These are phyloP conservation scores for Indicator indicator DNA, from an alignment of 2,113 vertebrate genomes.

Conservation along the genomic window DNA sequence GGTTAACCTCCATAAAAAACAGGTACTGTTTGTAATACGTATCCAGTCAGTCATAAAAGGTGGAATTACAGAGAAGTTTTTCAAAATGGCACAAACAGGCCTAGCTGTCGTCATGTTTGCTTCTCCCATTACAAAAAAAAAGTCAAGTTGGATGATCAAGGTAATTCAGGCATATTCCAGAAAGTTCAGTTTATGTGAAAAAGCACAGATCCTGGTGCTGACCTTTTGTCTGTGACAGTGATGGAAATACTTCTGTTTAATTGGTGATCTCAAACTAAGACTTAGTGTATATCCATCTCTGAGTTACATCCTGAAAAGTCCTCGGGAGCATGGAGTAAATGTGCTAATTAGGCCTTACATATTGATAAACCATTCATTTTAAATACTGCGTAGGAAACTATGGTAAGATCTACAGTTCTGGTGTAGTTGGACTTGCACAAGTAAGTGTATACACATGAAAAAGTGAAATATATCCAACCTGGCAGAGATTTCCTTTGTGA, in stretches of 20 bases:
- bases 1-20: not conserved
- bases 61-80: not conserved
- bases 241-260: not conserved
- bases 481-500: not conserved
- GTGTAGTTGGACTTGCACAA: not conserved
- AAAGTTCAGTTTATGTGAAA: accelerated
- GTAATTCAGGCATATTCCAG: not conserved
- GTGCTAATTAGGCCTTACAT: not conserved
- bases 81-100: accelerated
- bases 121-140: not conserved
- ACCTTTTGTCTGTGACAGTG: accelerated
- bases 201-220: not conserved
- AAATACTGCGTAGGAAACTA: not conserved
- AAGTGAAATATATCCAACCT: not conserved
- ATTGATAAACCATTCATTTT: not conserved
- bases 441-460: accelerated
- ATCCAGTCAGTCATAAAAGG: not conserved
- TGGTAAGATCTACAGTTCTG: not conserved
- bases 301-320: accelerated
- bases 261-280: not conserved
- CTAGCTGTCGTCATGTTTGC: not conserved
- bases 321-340: not conserved
- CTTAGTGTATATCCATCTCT: not conserved
- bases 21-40: not conserved
- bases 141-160: not conserved